Percentiles rank a stretch among this genome's conserved stretches.
These are phyloP conservation scores for Myrmecophaga tridactyla DNA, from an alignment of 2,113 vertebrate genomes.

Conservation along the genomic window DNA sequence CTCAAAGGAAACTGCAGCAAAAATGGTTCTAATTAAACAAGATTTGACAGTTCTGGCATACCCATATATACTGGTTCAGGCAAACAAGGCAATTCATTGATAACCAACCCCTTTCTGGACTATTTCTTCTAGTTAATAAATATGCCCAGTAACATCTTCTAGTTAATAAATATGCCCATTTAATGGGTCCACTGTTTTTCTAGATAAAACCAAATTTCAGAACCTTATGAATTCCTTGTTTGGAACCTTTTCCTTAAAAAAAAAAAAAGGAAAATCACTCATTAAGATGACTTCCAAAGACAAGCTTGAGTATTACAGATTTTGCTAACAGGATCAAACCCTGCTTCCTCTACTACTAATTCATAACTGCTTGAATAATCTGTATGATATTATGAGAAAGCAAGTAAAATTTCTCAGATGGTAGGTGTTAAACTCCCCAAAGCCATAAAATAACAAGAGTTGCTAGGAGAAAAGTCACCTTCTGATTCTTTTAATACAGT, in stretches of 20 bases:
- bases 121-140: background rate
- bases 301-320: background rate
- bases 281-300: conserved; percentile 37
- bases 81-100: background rate
- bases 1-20: background rate
- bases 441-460: background rate
- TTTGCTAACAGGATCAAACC: conserved; percentile 49
- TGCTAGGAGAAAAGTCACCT: background rate
- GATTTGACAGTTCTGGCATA: background rate
- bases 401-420: background rate
- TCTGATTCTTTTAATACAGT: background rate
- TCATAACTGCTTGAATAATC: conserved; percentile 15
- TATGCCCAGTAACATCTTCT: background rate
- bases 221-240: background rate
- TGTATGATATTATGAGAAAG: conserved; percentile 23
- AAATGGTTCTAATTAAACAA: background rate
- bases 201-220: background rate
- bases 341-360: conserved; percentile 18
- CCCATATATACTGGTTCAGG: background rate
- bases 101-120: background rate
- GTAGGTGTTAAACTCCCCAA: background rate
- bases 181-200: background rate
- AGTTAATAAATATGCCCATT: background rate
- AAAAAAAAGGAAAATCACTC: conserved; percentile 43
- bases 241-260: conserved; percentile 46